Evolutionary conservation across 2,888 invertebrate species (phyloP), one percentile per base, ranked within the genome.

Genomic region (Ormyrus pomaceus): DNA sequence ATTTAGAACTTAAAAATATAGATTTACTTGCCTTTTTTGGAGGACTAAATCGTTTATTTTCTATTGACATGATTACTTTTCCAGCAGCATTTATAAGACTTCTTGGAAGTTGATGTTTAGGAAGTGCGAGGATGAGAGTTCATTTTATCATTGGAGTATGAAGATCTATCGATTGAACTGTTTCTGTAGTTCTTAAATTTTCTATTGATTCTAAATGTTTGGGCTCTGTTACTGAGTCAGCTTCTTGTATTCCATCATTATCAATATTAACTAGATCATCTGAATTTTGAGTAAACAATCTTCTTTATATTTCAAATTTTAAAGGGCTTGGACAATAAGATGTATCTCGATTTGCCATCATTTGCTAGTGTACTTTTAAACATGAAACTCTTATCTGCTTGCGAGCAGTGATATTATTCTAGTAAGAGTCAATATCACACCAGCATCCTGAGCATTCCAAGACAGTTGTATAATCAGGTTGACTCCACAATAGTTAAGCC

Each of bases 71-170:
- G 51, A 76, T 61, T 13, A 74, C 10, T 58, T n/a, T 62, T 76
- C 34, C 59, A 5, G 62, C 45, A 48, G 65, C 11, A 13, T 59
- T 51, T 7, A 85, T 73, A 6, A 87, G 87, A 79, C 87, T 88
- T 64, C 87, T 84, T 46, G 81, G 75, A 34, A 89, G 50, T 56
- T 88, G 84, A 19, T 79, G 81, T 48, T 83, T 86, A 0, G 89
- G 88, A 62, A 85, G 84, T 86, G 87, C 88, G 6, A 87, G 88
- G 78, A 88, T 77, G 13, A 84, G 65, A 9, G 61, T 61, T 46
- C 46, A 53, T 61, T 68, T 76, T 46, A 19, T 13, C 45, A 58
- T n/a, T 19, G 75, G 53, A 46, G 75, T 76, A 13, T 61, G 34
- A n/a, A 53, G 46, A n/a, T n/a, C 48, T 53, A 55, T n/a, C 13